These are phyloP conservation scores for Myoxocephalus aenaeus DNA, from an alignment of 2,797 vertebrate genomes.

Conservation along the genomic window DNA sequence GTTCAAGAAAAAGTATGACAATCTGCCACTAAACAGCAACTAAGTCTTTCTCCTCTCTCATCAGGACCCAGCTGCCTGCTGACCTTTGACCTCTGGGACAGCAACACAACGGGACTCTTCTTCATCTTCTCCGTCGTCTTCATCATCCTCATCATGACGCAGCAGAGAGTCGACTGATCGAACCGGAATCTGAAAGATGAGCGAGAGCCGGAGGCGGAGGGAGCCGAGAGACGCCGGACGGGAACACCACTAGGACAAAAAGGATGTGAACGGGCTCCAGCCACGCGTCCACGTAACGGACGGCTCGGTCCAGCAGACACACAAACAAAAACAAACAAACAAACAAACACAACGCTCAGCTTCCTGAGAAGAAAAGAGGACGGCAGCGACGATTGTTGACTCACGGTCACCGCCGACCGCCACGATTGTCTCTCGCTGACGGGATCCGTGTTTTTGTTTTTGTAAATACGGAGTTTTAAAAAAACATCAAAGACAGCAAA, in stretches of 20 bases:
- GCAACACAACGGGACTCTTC: background rate
- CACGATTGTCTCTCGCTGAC: slow-evolving; percentile 35
- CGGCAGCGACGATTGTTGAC: slow-evolving; percentile 42
- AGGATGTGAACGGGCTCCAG: slow-evolving; percentile 18
- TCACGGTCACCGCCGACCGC: background rate
- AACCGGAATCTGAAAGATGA: slow-evolving; percentile 18
- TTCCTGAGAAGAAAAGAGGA: slow-evolving; percentile 16
- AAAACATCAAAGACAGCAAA: slow-evolving; percentile 23
- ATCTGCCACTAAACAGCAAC: background rate
- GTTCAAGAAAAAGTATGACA: background rate
- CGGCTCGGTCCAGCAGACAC: background rate
- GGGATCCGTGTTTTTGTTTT: background rate
- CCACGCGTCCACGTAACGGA: background rate
- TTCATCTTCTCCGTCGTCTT: background rate
- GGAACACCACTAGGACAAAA: slow-evolving; percentile 1
- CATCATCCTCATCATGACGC: background rate
- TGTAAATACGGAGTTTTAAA: background rate
- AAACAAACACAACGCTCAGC: background rate
- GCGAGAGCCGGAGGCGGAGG: slow-evolving; percentile 27
- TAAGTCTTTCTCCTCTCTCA: background rate
- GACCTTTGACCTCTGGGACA: slow-evolving; percentile 30
- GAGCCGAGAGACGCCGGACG: slow-evolving; percentile 7
- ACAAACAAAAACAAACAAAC: slow-evolving; percentile 11
- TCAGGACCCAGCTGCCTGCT: slow-evolving; percentile 40
- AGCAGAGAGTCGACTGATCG: background rate